phyloP scores from a whole-genome alignment of 1,140 invertebrate species.

The Armadillidium nasatum region DNA sequence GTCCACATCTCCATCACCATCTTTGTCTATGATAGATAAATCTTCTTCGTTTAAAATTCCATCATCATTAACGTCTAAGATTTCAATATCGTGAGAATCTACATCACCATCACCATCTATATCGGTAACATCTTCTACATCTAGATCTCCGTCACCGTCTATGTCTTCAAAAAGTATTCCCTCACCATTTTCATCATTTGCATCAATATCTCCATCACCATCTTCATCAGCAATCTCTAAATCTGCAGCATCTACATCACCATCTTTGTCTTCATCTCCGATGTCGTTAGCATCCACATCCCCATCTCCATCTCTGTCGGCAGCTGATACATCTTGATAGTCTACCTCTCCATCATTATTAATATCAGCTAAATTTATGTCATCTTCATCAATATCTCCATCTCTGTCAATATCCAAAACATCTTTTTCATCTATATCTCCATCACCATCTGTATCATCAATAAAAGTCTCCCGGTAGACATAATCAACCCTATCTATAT shows the following conservation, averaged over 20 bases:
- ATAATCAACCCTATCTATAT: conserved; percentile 36
- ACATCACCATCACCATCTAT: conserved; percentile 38
- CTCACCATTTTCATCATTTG: conserved; percentile 32
- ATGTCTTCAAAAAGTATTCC: conserved; percentile 23
- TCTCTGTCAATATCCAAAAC: conserved; percentile 34
- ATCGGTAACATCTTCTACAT: conserved; percentile 37
- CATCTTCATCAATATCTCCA: conserved; percentile 36
- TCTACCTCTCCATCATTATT: conserved; percentile 29
- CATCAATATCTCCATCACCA: conserved; percentile 18
- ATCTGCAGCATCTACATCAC: conserved; percentile 24
- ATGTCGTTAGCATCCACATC: conserved; percentile 27
- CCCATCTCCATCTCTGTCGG: conserved; percentile 31
- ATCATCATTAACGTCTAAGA: conserved; percentile 39
- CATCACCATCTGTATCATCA: conserved; percentile 37
- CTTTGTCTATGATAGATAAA: conserved; percentile 26
- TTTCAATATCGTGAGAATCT: conserved; percentile 34
- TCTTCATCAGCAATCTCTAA: conserved; percentile 26
- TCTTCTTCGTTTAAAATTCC: conserved; percentile 41
- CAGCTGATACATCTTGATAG: conserved; percentile 15
- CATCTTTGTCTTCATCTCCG: conserved; percentile 26
- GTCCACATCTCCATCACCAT: conserved; percentile 29
- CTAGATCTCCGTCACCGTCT: conserved; percentile 18
- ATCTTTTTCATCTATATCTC: conserved; percentile 33
- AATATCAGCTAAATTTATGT: conserved; percentile 22
- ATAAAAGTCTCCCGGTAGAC: conserved; percentile 23